phyloP scores from a whole-genome alignment of 2,113 vertebrate genomes.

The Phocoena sinus region DNA sequence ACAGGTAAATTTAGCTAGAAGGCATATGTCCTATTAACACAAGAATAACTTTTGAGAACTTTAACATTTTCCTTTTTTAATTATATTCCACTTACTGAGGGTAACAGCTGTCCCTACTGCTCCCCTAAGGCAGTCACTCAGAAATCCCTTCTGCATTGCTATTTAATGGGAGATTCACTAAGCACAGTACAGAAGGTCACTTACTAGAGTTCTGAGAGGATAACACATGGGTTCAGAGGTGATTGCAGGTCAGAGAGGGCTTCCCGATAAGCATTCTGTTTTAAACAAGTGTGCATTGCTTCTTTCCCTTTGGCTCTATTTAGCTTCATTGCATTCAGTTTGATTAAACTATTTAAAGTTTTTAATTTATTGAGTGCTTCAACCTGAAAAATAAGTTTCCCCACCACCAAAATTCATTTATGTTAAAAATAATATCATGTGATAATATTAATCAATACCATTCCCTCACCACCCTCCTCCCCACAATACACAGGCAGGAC shows the following conservation, averaged over 20 bases:
- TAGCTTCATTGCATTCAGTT: constrained; percentile 92
- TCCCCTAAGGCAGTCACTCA: background rate
- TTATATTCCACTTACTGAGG: background rate
- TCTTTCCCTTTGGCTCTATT: constrained; percentile 93
- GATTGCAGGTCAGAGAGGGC: constrained; percentile 94
- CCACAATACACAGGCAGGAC: background rate
- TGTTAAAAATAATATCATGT: constrained; percentile 32
- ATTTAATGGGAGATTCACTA: background rate
- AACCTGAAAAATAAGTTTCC: constrained; percentile 84
- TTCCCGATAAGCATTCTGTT: constrained; percentile 94
- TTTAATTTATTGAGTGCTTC: constrained; percentile 97
- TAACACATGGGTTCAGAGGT: constrained; percentile 92
- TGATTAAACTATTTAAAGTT: constrained; percentile 95
- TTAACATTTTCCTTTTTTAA: background rate
- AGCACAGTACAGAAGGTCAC: constrained; percentile 52
- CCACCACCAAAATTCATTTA: constrained; percentile 17
- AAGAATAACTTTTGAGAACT: background rate
- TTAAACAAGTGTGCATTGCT: constrained; percentile 94
- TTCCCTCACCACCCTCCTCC: background rate
- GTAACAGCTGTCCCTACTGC: background rate
- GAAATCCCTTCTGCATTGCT: background rate
- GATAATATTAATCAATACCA: background rate
- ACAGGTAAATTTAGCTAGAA: background rate
- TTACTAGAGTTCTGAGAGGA: constrained; percentile 96
- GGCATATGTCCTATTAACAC: background rate